These are phyloP conservation scores for Uropsilus gracilis DNA, from an alignment of 2,113 vertebrate genomes.

Conservation along the genomic window DNA sequence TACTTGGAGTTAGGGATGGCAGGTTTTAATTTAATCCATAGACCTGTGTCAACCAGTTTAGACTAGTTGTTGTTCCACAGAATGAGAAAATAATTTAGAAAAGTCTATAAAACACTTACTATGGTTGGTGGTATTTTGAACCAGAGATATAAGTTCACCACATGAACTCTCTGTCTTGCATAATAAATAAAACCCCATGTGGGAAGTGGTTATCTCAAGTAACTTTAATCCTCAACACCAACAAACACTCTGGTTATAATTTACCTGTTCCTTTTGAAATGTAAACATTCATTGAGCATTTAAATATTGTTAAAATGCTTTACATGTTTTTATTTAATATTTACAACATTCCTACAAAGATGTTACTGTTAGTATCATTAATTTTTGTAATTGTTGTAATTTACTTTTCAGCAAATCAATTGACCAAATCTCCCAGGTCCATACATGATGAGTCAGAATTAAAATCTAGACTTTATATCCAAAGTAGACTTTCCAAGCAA, in stretches of 20 bases:
- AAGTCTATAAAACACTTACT: background rate
- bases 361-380: background rate
- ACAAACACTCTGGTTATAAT: background rate
- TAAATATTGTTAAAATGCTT: background rate
- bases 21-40: background rate
- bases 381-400: no score
- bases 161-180: background rate
- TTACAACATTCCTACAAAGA: background rate
- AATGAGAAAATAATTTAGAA: background rate
- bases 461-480: background rate
- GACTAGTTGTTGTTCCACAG: background rate
- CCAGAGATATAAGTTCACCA: background rate
- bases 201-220: background rate
- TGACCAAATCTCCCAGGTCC: background rate
- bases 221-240: background rate
- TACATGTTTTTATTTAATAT: background rate
- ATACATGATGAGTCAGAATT: background rate
- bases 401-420: background rate
- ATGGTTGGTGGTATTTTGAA: background rate
- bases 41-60: background rate
- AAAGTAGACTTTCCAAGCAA: background rate
- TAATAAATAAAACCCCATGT: background rate
- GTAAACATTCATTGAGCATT: background rate
- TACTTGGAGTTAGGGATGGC: background rate
- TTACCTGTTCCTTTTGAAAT: no score